phyloP scores from a whole-genome alignment of 2,797 vertebrate species.

The Euthynnus affinis region DNA sequence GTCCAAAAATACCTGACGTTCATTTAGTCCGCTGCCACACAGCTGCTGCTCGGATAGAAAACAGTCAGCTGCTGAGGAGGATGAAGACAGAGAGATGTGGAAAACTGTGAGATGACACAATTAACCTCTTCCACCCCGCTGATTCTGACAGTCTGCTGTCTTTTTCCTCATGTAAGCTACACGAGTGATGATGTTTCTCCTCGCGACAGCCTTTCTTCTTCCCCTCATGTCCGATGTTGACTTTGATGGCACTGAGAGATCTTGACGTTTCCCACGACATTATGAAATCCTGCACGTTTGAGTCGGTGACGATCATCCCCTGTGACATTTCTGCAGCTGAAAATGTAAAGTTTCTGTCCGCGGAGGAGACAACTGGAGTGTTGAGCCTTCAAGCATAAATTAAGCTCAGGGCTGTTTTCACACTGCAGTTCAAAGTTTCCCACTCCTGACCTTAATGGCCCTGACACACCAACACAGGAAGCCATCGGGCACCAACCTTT shows the following conservation, averaged over 20 bases:
- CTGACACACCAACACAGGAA: constrained; percentile 27
- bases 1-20: constrained; percentile 45
- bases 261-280: not conserved
- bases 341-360: constrained; percentile 32
- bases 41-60: constrained; percentile 17
- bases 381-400: constrained; percentile 28
- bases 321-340: constrained; percentile 33
- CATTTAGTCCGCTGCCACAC: constrained; percentile 30
- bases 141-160: not conserved
- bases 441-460: constrained; percentile 48
- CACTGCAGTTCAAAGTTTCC: constrained; percentile 47
- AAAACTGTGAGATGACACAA: constrained; percentile 3
- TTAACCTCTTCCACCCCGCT: constrained; percentile 7
- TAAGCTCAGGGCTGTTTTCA: constrained; percentile 44
- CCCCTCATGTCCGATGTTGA: constrained; percentile 12
- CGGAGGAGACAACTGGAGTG: not conserved
- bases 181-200: not conserved
- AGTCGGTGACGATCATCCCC: constrained; percentile 3
- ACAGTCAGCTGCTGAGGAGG: not conserved
- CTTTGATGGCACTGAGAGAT: constrained; percentile 16
- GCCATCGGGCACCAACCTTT: constrained; percentile 9
- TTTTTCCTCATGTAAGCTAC: not conserved
- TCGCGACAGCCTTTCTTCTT: constrained; percentile 11
- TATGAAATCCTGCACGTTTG: not conserved
- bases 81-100: constrained; percentile 5